Base-by-base conservation (phyloP, 2,797 vertebrate species). In the Schizothorax lantsangensis region DNA sequence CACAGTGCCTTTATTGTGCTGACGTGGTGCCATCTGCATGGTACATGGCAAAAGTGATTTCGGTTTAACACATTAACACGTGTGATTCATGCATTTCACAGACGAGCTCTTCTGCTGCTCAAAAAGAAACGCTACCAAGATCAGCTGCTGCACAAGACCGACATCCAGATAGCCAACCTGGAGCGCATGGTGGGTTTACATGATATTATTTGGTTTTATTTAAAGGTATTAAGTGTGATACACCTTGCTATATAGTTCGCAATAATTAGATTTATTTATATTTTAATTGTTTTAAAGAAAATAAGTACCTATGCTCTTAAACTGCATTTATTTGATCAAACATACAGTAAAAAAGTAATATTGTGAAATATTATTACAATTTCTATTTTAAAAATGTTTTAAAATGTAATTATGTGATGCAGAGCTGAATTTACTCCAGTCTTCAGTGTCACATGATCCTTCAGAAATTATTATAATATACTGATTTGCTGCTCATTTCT, bases 51-150 rank as follows among this genome's bases (percentile, higher is more conserved):
- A 17, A 64, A 77, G n/a, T 23, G 69, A 12, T 23, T 73, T 49
- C 30, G 52, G 59, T 81, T 74, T 23, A 66, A 36, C 68, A 62
- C 45, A 38, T 23, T 79, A 49, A 71, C 43, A 72, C 57, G 1
- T 52, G 72, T 84, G 66, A 80, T 74, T 80, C 73, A 66, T 89
- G 64, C 59, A 68, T 86, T 73, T 21, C 79, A 9, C 93, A 99
- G 98, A 0, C 98, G 97, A 88, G 98, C 98, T 3, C 92, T 97
- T 84, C 94, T 98, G 6, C 66, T 99, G 91, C 95, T 99, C 19
- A 99, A 97, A 91, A 99, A 99, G 95, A 99, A 99, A 71, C 95
- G 97, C 1, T 98, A 97, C 93, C 97, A 97, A 89, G 98, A 99
- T 26, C 97, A 97, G 49, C 97, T 99, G 0, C 93, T 99, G n/a